Conservation (phyloP, 2,797 vertebrate species). For the Cichlasoma orientale region DNA sequence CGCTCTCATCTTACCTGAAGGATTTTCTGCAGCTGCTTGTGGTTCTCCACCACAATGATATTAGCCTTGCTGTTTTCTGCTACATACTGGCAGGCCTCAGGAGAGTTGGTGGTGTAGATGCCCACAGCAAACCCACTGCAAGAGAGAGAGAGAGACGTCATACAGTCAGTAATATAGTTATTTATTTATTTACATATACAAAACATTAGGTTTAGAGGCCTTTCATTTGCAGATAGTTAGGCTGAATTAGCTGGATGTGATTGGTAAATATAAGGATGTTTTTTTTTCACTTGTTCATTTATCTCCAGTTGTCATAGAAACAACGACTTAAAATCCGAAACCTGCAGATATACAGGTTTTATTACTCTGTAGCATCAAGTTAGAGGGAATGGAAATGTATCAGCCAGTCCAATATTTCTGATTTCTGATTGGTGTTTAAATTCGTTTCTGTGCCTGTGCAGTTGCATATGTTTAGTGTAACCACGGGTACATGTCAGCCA, state of each 20-base stretch:
- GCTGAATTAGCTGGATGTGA: neutral
- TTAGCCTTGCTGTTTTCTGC: conserved; percentile 88
- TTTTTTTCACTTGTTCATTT: neutral
- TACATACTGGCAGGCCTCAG: conserved; percentile 90
- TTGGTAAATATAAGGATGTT: rapidly evolving
- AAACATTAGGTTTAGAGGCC: neutral
- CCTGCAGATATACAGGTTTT: neutral
- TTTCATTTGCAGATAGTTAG: neutral
- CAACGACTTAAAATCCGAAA: neutral
- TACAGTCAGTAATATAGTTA: neutral
- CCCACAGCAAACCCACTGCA: conserved; percentile 91
- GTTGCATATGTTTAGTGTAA: neutral
- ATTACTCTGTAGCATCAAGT: rapidly evolving
- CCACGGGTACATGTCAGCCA: neutral
- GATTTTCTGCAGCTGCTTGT: conserved; percentile 93
- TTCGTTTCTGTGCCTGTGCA: neutral
- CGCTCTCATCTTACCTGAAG: conserved; percentile 83
- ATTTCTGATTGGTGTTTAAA: too few species aligned
- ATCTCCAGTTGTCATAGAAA: neutral
- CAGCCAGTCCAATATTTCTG: too few species aligned
- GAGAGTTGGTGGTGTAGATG: conserved; percentile 93
- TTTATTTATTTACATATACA: neutral
- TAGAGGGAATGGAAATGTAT: neutral
- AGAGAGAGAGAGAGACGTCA: neutral
- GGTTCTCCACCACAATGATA: conserved; percentile 91